phyloP scores from a whole-genome alignment of 2,888 invertebrate genomes.

The Cephus rjabovi region DNA sequence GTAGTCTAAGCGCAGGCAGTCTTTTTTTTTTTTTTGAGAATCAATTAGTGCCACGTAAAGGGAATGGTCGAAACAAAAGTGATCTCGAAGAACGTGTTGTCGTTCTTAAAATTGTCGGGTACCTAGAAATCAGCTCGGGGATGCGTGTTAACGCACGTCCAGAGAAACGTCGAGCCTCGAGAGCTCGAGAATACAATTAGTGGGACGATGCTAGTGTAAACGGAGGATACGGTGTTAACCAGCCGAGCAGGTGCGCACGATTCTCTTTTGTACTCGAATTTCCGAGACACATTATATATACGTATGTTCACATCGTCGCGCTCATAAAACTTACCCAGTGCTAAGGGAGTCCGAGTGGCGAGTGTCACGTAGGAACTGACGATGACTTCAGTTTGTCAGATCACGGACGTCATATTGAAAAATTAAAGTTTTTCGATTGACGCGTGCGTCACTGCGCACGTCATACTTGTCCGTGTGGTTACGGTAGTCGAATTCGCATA shows the following conservation, averaged over 20 bases:
- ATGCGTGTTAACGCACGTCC: slow-evolving; percentile 18
- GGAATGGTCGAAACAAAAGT: not conserved
- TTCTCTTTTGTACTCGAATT: slow-evolving; percentile 20
- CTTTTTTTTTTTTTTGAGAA: not conserved
- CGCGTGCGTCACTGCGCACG: not conserved
- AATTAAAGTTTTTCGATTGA: not conserved
- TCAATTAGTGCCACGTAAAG: not conserved
- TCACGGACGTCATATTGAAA: not conserved
- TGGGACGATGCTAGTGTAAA: slow-evolving; percentile 35
- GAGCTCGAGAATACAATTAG: slow-evolving; percentile 49
- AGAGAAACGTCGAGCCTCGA: slow-evolving; percentile 10
- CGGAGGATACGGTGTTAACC: slow-evolving; percentile 32
- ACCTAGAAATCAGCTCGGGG: not conserved
- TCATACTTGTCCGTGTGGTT: not conserved
- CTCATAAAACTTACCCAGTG: not conserved
- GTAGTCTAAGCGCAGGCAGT: too few species aligned
- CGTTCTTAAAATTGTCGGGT: not conserved
- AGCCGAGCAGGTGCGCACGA: slow-evolving; percentile 46
- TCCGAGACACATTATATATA: not conserved
- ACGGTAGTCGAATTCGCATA: not conserved
- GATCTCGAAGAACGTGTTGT: not conserved
- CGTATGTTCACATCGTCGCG: not conserved
- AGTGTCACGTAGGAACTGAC: not conserved
- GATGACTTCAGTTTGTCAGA: not conserved
- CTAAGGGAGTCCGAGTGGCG: not conserved